Evolutionary conservation across 2,113 vertebrate genomes (phyloP).

Genomic region (Cephalopterus ornatus): DNA sequence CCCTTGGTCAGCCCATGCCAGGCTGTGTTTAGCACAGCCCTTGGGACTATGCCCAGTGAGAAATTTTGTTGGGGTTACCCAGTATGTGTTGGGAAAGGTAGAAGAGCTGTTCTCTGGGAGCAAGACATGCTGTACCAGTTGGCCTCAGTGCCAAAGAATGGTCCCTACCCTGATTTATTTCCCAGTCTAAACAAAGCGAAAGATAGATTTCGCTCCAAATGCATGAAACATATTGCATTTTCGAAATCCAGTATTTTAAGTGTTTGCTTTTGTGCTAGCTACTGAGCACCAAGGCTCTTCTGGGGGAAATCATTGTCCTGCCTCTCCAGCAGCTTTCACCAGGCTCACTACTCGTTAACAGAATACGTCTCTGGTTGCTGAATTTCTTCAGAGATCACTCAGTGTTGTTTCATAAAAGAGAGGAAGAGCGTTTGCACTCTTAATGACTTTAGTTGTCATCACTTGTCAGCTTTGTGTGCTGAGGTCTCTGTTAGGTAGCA

Average conservation of each 20-base stretch:
- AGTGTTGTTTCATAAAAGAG: conserved; percentile 46
- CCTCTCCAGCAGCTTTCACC: not conserved
- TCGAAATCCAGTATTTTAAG: not conserved
- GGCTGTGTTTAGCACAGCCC: not conserved
- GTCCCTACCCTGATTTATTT: not conserved
- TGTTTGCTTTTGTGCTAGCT: not conserved
- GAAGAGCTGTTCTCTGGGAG: not conserved
- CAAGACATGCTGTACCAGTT: not conserved
- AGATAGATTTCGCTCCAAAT: not conserved
- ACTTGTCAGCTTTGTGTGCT: conserved; percentile 22
- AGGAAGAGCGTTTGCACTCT: conserved; percentile 12
- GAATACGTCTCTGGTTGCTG: not conserved
- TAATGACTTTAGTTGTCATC: conserved; percentile 57
- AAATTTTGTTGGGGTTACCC: rapidly evolving
- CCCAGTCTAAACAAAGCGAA: not conserved
- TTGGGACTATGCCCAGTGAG: not conserved
- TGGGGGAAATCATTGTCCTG: not conserved
- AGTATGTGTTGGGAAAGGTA: not conserved
- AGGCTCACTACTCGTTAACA: not conserved
- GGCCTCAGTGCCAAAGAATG: not conserved
- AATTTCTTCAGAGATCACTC: conserved; percentile 51
- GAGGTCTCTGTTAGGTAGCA: not conserved
- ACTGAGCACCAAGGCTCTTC: not conserved
- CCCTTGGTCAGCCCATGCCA: not conserved
- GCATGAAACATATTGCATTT: not conserved